Evolutionary conservation across 2,888 invertebrate species (phyloP).

Genomic region (Leptinotarsa juncta): DNA sequence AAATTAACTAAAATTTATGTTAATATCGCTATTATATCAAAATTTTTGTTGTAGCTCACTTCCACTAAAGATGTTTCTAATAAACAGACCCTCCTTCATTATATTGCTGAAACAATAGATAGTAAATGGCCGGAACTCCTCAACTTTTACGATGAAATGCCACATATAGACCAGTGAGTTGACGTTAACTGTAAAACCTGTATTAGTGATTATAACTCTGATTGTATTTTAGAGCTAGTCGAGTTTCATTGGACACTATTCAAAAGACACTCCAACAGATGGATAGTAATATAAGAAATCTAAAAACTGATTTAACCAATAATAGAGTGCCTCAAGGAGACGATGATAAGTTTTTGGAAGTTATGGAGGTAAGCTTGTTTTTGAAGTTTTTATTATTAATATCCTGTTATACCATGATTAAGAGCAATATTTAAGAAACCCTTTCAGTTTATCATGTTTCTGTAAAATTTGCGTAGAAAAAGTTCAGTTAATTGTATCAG

Average conservation of each 20-base stretch:
- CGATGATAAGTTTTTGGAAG: slow-evolving; percentile 86
- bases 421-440: too few relatives aligned
- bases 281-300: slow-evolving; percentile 86
- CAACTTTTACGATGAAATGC: slow-evolving; percentile 84
- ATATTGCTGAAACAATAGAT: slow-evolving; percentile 89
- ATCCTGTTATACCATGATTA: too few relatives aligned
- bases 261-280: slow-evolving; percentile 86
- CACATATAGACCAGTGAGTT: slow-evolving; percentile 78
- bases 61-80: slow-evolving; percentile 95
- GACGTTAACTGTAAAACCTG: background rate
- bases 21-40: too few relatives aligned
- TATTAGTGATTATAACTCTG: background rate
- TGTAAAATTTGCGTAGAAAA: too few relatives aligned
- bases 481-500: too few relatives aligned
- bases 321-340: slow-evolving; percentile 82
- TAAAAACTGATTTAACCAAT: slow-evolving; percentile 92
- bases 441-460: too few relatives aligned
- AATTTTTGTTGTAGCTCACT: slow-evolving; percentile 71
- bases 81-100: slow-evolving; percentile 92
- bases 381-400: too few relatives aligned
- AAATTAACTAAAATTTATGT: too few relatives aligned
- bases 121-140: slow-evolving; percentile 88
- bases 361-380: slow-evolving; percentile 79
- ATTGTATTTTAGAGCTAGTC: slow-evolving; percentile 75
- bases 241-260: slow-evolving; percentile 85